Base-by-base conservation (phyloP, 2,888 invertebrate species). In the Abrostola triplasia region DNA sequence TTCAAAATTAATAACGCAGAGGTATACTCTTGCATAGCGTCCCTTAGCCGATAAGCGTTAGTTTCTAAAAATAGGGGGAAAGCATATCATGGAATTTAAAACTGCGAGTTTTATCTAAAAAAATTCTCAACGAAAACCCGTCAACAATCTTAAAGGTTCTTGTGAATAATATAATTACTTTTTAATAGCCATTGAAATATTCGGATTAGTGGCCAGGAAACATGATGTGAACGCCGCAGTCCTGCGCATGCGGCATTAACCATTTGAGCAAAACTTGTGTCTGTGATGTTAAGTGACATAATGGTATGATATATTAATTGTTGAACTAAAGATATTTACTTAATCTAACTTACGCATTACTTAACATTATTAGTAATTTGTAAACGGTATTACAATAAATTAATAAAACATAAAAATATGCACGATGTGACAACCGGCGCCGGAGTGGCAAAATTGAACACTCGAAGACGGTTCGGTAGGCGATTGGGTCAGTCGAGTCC, bases 281-380 rank as follows among this genome's bases (percentile, higher is more conserved):
- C 83, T 90, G 91, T 92, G 91, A 90, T 91, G 90, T 78, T 73
- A 64, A 76, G 86, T 88, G 88, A 89, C 86, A 84, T 77, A 70
- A 63, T 70, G 57, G 61, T 72, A 79, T 77, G 82, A 90, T 91
- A 91, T 88, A 87, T 91, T 89, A 92, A 88, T 88, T 84, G 87
- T 88, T 84, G 81, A 80, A 78, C 87, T 87, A 87, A 84, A 88
- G 87, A 89, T 90, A 90, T 89, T 88, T 82, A 88, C 88, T 89
- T 86, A 89, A 85, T 87, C 89, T 90, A 90, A 87, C 91, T 93
- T 93, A 94, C 87, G 88, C 88, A 92, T 90, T 93, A 92, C 93
- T 93, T 93, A 94, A 93, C 92, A 90, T 92, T 90, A 91, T 89
- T 90, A 90, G 89, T 78, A 80, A 92, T 82, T 82, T 84, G 78